Evolutionary conservation across 2,797 vertebrate species (phyloP).

Genomic region (Acipenser transmontanus): DNA sequence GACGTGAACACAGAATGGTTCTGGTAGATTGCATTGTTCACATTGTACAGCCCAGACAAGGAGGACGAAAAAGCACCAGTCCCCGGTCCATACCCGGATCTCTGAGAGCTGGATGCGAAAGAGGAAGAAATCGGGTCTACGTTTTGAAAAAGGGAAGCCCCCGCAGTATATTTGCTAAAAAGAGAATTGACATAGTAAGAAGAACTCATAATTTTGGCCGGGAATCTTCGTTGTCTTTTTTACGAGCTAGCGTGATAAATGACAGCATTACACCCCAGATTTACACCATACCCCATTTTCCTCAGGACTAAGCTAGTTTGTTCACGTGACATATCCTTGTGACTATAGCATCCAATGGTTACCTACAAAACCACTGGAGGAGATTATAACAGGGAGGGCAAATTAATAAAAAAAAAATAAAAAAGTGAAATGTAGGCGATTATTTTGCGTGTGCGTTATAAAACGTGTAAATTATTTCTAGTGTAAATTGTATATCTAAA

Average conservation of each 20-base stretch:
- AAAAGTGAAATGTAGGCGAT: not conserved
- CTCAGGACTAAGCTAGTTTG: conserved; percentile 73
- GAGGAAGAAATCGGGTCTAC: conserved; percentile 74
- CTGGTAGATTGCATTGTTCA: conserved; percentile 71
- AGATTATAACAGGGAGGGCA: not conserved
- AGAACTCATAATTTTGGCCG: conserved; percentile 90
- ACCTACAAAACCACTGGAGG: conserved; percentile 29
- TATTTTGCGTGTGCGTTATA: not conserved
- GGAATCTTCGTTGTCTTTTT: conserved; percentile 94
- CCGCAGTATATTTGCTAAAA: conserved; percentile 86
- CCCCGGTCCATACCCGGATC: conserved; percentile 67
- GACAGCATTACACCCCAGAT: conserved; percentile 94
- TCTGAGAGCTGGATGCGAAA: conserved; percentile 70
- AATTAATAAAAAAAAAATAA: conserved; percentile 16
- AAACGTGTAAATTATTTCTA: conserved; percentile 10
- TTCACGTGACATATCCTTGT: conserved; percentile 78
- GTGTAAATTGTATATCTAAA: too few species aligned
- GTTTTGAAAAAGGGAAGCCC: conserved; percentile 76
- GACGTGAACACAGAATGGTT: conserved; percentile 58
- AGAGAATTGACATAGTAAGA: conserved; percentile 88
- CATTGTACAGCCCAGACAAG: conserved; percentile 75
- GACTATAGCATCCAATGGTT: conserved; percentile 73
- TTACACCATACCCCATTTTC: conserved; percentile 95
- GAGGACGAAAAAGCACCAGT: conserved; percentile 66
- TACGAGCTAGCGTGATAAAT: conserved; percentile 91